Evolutionary conservation across 2,888 invertebrate species (phyloP), one percentile per base, ranked within the genome.

Genomic region (Buathra laborator): DNA sequence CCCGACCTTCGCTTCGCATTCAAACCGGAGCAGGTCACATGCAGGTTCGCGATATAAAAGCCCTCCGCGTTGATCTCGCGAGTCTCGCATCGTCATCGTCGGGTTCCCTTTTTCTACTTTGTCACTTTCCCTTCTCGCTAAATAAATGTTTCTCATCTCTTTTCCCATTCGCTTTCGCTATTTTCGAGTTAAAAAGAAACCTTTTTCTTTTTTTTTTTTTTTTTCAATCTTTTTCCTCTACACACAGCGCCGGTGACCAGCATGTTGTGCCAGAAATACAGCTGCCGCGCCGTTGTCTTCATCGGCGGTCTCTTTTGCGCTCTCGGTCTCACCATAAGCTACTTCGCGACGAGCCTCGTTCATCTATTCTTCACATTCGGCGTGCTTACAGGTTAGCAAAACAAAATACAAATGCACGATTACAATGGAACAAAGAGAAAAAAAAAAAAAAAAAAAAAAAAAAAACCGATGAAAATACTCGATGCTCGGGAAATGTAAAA

Each of bases 321-420:
- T 0, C 94, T 96, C 0, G 97, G 97, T 14, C 95, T 97, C 70
- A 96, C 96, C 0, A 94, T 96, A 16, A 96, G 96, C 62, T 97
- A 95, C 92, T 96, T 97, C 92, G 96, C 97, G 84, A 96, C 95
- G 6, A 96, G 95, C n/a, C 93, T 97, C 74, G 92, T 96, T 77
- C 97, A 97, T 92, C 94, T 97, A 56, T 95, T 97, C 81, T 95
- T 97, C 84, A 96, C 96, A 68, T 96, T 97, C 88, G 97, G 97
- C 48, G 95, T 97, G 12, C 94, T 97, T 89, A 96, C 96, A 87
- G 97, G 96, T 96, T 88, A 94, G 94, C 88, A 24, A n/a, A 51
- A 43, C 14, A 66, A 32, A 29, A 12, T 74, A 24, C 12, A 56
- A 67, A 56, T 16, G 12, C 16, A 51, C 12, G 62, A 48, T 6